phyloP scores from a whole-genome alignment of 2,797 vertebrate genomes.

The Thalassophryne amazonica region DNA sequence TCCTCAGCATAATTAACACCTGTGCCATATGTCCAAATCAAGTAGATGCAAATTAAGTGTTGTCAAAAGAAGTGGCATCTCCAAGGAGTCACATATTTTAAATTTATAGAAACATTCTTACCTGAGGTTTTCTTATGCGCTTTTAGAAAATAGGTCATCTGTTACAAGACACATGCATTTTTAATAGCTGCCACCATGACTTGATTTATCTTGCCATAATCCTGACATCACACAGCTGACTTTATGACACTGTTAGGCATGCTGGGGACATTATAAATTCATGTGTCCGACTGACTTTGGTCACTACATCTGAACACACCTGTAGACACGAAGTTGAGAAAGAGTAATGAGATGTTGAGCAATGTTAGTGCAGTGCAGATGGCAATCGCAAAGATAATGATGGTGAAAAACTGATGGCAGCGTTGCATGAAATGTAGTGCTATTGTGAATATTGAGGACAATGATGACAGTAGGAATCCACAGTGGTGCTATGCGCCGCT shows the following conservation, averaged over 20 bases:
- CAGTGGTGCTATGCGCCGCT: no score
- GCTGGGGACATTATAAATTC: slow-evolving; percentile 59
- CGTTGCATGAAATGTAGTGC: no score
- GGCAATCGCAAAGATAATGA: neutral
- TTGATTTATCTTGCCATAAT: slow-evolving; percentile 59
- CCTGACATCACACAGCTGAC: slow-evolving; percentile 56
- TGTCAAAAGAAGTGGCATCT: neutral
- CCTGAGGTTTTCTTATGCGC: neutral
- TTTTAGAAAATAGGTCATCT: slow-evolving; percentile 45
- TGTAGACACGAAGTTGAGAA: slow-evolving; percentile 28
- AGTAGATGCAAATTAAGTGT: slow-evolving; percentile 9
- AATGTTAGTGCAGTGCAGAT: neutral
- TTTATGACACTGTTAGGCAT: slow-evolving; percentile 58
- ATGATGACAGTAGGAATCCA: no score
- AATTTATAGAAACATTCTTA: neutral
- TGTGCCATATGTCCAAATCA: slow-evolving; percentile 5
- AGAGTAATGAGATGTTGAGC: slow-evolving; percentile 24
- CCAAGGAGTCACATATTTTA: neutral
- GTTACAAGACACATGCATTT: slow-evolving; percentile 64
- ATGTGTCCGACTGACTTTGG: slow-evolving; percentile 63
- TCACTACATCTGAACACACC: slow-evolving; percentile 41
- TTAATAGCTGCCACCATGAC: slow-evolving; percentile 50
- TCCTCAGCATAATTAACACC: slow-evolving; percentile 10
- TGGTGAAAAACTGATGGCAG: no score
- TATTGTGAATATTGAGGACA: no score